Percentiles rank a stretch among this genome's conserved stretches.
Conservation (phyloP, 2,888 invertebrate genomes). For the Petrolisthes manimaculis region DNA sequence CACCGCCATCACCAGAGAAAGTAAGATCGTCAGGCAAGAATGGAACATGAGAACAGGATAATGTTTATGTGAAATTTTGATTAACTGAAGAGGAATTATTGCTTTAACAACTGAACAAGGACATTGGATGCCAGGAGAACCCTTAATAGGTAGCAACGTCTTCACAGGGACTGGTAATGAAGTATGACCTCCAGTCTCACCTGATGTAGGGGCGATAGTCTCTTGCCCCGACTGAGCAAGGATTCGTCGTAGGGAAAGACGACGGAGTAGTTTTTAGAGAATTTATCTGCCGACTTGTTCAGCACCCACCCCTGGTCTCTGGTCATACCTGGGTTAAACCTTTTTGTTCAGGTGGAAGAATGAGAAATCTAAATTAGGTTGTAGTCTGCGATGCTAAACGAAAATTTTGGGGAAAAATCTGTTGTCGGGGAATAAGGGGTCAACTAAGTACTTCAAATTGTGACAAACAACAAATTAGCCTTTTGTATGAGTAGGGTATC, state of each 20-base stretch:
- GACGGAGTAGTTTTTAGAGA: constrained; percentile 85
- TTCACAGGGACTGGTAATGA: too few relatives aligned
- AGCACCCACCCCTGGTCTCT: constrained; percentile 80
- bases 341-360: not conserved
- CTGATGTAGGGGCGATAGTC: constrained; percentile 79
- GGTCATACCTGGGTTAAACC: constrained; percentile 31
- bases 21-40: too few relatives aligned
- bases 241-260: constrained; percentile 88
- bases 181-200: constrained; percentile 68
- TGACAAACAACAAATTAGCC: too few relatives aligned
- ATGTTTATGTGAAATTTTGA: not conserved
- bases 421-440: too few relatives aligned
- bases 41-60: not conserved
- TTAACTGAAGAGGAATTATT: not conserved
- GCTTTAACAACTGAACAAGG: not conserved
- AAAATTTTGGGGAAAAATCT: too few relatives aligned
- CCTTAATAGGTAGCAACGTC: not conserved
- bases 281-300: constrained; percentile 88
- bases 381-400: too few relatives aligned
- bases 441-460: too few relatives aligned
- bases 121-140: not conserved
- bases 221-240: constrained; percentile 82
- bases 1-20: not conserved
- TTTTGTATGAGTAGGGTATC: too few relatives aligned
- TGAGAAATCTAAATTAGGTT: too few relatives aligned